phyloP scores from a whole-genome alignment of 1,140 invertebrate species.

The Drosophila virilis region DNA sequence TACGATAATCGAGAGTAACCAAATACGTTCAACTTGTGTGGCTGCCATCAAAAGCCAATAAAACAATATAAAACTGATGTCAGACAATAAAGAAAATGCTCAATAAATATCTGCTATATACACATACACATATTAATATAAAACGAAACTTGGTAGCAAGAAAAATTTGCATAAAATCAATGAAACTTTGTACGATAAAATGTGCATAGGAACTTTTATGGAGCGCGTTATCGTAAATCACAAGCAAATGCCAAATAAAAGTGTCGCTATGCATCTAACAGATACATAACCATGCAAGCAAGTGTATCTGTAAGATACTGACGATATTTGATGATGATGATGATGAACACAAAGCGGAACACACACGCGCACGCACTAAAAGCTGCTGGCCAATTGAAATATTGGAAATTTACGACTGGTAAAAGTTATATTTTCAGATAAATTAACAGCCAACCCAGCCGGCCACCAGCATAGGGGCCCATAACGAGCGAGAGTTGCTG shows the following conservation, averaged over 20 bases:
- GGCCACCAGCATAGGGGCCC: constrained; percentile 51
- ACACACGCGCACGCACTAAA: constrained; percentile 14
- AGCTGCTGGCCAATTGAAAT: constrained; percentile 68
- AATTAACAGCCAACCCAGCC: constrained; percentile 35
- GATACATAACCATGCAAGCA: constrained; percentile 23
- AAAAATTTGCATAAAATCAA: constrained; percentile 75
- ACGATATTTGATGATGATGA: constrained; percentile 67
- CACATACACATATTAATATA: constrained; percentile 8
- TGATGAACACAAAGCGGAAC: constrained; percentile 67
- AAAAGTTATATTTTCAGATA: constrained; percentile 37
- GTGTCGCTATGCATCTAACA: constrained; percentile 62
- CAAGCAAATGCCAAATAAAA: constrained; percentile 61
- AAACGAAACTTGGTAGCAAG: constrained; percentile 26
- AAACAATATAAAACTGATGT: constrained; percentile 67
- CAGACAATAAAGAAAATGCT: constrained; percentile 55
- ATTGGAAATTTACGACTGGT: constrained; percentile 61
- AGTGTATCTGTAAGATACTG: constrained; percentile 49
- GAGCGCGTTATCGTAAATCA: constrained; percentile 78
- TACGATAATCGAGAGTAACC: constrained; percentile 46
- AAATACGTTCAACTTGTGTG: constrained; percentile 67
- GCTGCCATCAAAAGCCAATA: constrained; percentile 56
- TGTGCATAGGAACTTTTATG: constrained; percentile 57
- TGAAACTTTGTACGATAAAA: constrained; percentile 54
- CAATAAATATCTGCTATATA: constrained; percentile 64
- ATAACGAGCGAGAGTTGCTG: constrained; percentile 12